Base-by-base conservation (phyloP, 2,888 invertebrate species). In the Nasonovia ribisnigri region DNA sequence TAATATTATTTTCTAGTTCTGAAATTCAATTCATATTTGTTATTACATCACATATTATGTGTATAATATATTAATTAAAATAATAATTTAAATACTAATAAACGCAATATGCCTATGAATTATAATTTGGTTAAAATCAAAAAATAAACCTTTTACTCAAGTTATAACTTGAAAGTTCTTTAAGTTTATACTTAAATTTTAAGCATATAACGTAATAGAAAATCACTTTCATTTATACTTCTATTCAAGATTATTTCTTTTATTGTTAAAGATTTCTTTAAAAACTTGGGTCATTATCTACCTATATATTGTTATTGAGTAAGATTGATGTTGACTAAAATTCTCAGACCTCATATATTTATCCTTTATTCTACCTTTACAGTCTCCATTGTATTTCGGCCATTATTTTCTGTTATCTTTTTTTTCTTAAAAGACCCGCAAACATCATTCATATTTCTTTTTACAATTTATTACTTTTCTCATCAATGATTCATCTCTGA, bases 291-390 rank as follows among this genome's bases (percentile, higher is more conserved):
- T 16, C 86, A 46, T 87, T n/a, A 29, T 87, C 48, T 87, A 48
- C 43, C 1, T 87, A 43, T 4, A 29, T 11, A 43, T 8, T 43
- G 20, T 10, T 48, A 87, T 36, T 87, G 20, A 87, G n/a, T 48
- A 87, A n/a, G 51, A 87, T 87, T 48, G 51, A 87, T 87, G 48
- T 48, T n/a, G 87, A 48, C 48, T 48, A 24, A 87, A 48, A 87
- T 87, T 87, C n/a, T 51, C 8, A 51, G 16, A 86, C 6, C 13
- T 86, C 11, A 46, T 26, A 46, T 43, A 86, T 43, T 43, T 48
- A 86, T 46, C 26, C 13, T 29, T 48, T 43, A 3, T 86, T n/a
- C 51, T 36, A 51, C 36, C 20, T 36, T 20, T 48, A 46, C n/a
- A 77, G 20, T 77, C 36, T 24, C 36, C 20, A 36, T 87, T 87